Conservation (phyloP, 2,888 invertebrate species). For the Lasioglossum vierecki region DNA sequence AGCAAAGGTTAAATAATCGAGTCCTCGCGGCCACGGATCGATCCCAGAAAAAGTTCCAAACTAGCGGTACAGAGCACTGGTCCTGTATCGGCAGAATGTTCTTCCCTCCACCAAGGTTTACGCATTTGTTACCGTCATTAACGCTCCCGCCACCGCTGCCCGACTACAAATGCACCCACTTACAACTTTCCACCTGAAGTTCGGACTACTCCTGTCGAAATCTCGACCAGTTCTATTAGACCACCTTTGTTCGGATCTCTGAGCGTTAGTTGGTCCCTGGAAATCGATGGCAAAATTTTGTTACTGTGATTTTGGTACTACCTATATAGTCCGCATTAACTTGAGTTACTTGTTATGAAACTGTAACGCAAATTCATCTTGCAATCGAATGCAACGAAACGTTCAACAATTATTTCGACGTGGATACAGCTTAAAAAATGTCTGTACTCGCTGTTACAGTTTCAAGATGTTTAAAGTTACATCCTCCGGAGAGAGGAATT, state of each 20-base stretch:
- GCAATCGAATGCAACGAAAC: too few relatives aligned
- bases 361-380: too few relatives aligned
- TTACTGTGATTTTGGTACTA: neutral
- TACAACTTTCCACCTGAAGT: neutral
- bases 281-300: neutral
- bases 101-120: neutral
- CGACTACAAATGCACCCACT: neutral
- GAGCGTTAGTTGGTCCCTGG: neutral
- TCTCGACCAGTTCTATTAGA: neutral
- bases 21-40: conserved; percentile 5
- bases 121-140: conserved; percentile 1
- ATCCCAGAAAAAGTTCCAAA: conserved; percentile 28
- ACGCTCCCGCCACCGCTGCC: neutral
- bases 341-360: neutral
- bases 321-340: neutral
- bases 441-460: neutral
- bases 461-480: neutral
- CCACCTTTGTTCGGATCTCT: neutral
- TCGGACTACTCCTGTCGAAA: neutral
- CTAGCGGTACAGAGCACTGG: neutral
- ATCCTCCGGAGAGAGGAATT: neutral
- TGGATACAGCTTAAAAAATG: neutral
- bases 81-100: conserved; percentile 9
- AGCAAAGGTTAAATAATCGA: conserved; percentile 43
- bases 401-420: neutral